These are phyloP conservation scores for Drosophila atroscutellata DNA, from an alignment of 2,888 invertebrate genomes.

Conservation along the genomic window DNA sequence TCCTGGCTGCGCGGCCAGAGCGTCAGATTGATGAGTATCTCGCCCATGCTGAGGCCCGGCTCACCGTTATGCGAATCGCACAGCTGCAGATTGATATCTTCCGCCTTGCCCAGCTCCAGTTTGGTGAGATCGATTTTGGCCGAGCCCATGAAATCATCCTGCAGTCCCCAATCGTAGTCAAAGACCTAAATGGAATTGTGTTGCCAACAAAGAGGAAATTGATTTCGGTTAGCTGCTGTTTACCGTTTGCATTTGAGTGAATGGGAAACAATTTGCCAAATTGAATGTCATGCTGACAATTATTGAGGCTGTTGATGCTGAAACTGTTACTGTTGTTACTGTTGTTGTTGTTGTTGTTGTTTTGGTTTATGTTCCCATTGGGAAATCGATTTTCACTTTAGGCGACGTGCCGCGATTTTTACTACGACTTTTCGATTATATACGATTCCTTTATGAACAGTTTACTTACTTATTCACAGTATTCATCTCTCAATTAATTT, in stretches of 20 bases:
- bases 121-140: constrained; percentile 93
- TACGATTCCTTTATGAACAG: neutral
- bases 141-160: constrained; percentile 99
- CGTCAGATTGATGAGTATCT: constrained; percentile 92
- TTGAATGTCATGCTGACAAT: constrained; percentile 46
- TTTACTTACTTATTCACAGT: too few relatives aligned
- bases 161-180: constrained; percentile 98
- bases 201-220: constrained; percentile 28
- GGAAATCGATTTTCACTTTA: constrained; percentile 5
- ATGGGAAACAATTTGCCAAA: constrained; percentile 47
- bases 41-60: constrained; percentile 91
- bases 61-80: constrained; percentile 88
- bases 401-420: constrained; percentile 2
- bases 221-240: constrained; percentile 30
- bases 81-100: constrained; percentile 92
- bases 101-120: constrained; percentile 91
- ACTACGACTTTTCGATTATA: neutral
- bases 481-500: neutral
- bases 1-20: constrained; percentile 97
- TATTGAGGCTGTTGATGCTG: constrained; percentile 2
- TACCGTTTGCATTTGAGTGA: neutral
- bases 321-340: neutral
- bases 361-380: constrained; percentile 2
- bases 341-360: constrained; percentile 13
- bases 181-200: constrained; percentile 88